Base-by-base conservation (phyloP, 2,888 invertebrate genomes). In the Rhagonycha lutea region DNA sequence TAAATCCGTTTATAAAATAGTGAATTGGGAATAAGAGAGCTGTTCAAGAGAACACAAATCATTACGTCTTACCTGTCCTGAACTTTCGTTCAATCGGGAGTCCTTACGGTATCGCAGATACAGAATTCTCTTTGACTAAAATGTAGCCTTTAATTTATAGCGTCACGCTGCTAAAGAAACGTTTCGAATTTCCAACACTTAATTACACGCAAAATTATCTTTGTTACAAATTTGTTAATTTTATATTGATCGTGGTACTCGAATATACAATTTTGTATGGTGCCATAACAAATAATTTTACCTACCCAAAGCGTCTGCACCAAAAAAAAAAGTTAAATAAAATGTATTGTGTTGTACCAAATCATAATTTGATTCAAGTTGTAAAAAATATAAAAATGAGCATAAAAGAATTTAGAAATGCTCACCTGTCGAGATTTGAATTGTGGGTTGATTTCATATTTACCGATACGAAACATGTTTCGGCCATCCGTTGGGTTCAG, bases 151-250 rank as follows among this genome's bases (percentile, higher is more conserved):
- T 82, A 85, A 85, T 86, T 86, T 86, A 86, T 84, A 83, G 83
- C 85, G 84, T 85, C 84, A 86, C 84, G 86, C 83, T 86, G 81
- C 81, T 84, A 83, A 86, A 85, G 85, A 83, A 83, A 84, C 84
- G 83, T 82, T 83, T 81, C 84, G 83, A 83, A 82, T 83, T 84
- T 84, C 85, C 84, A 84, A 83, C 85, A 86, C 85, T 86, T 86
- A 86, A 87, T 87, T 87, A 87, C 86, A 87, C 87, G 86, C 86
- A 85, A 84, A 86, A 86, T 86, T 86, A 86, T 86, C 86, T 85
- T 83, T 80, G 84, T 83, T 87, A 86, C 83, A 83, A 83, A 83
- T 83, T 82, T 81, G 83, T 83, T 83, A 82, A 83, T 82, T 83
- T 82, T 80, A 81, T 80, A 81, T 81, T 79, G 80, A 82, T 81